These are phyloP conservation scores for Penaeus japonicus DNA, from an alignment of 1,140 invertebrate species.

Conservation along the genomic window DNA sequence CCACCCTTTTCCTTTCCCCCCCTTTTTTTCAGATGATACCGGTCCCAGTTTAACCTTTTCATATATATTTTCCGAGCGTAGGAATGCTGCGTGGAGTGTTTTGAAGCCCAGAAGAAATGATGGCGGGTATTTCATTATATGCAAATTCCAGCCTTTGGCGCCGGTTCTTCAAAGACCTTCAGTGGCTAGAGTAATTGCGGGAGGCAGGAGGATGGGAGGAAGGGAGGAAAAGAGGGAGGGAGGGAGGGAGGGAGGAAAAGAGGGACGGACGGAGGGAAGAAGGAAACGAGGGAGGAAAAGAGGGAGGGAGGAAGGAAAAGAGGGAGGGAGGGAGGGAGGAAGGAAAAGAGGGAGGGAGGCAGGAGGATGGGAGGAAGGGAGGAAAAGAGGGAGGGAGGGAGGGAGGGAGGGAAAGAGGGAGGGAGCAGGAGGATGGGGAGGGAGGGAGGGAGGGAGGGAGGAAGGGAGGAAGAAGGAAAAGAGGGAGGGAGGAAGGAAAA, in stretches of 20 bases:
- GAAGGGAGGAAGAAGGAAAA: background rate
- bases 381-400: background rate
- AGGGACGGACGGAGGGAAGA: background rate
- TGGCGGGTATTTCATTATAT: slow-evolving; percentile 28
- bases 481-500: too few relatives aligned
- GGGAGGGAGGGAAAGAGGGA: background rate
- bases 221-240: background rate
- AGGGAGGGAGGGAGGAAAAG: background rate
- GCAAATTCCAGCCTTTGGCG: slow-evolving; percentile 27
- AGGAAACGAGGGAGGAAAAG: too few relatives aligned
- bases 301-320: background rate
- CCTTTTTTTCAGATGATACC: background rate
- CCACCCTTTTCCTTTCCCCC: background rate
- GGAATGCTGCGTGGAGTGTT: slow-evolving; percentile 4
- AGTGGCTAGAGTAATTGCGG: slow-evolving; percentile 21
- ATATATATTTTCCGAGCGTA: background rate
- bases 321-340: background rate
- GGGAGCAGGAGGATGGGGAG: too few relatives aligned
- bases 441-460: background rate
- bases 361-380: background rate
- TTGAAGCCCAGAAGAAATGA: slow-evolving; percentile 18
- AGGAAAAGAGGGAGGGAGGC: background rate
- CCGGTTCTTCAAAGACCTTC: slow-evolving; percentile 18
- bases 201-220: background rate
- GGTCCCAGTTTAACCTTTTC: background rate